These are phyloP conservation scores for Tinea semifulvella DNA, from an alignment of 2,888 invertebrate genomes.

Conservation along the genomic window DNA sequence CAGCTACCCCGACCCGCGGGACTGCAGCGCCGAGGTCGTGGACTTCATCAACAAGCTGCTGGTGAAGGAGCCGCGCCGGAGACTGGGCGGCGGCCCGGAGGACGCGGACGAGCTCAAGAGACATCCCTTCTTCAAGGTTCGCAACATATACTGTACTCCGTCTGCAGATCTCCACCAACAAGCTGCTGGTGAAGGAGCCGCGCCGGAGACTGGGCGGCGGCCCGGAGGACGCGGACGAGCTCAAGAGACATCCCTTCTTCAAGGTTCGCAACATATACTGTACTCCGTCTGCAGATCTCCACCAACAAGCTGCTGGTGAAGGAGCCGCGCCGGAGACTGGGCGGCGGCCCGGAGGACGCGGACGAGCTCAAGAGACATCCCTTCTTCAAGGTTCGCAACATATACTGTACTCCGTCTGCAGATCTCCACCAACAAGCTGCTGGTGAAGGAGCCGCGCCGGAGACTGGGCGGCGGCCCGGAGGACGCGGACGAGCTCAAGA, in stretches of 20 bases:
- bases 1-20: slow-evolving; percentile 88
- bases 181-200: slow-evolving; percentile 90
- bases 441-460: slow-evolving; percentile 89
- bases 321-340: slow-evolving; percentile 87
- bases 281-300: too few species aligned
- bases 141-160: too few species aligned
- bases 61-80: slow-evolving; percentile 87
- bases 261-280: too few species aligned
- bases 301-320: slow-evolving; percentile 89
- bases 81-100: slow-evolving; percentile 85
- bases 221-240: slow-evolving; percentile 83
- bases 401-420: too few species aligned
- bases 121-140: slow-evolving; percentile 87
- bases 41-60: slow-evolving; percentile 77
- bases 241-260: slow-evolving; percentile 92
- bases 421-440: too few species aligned
- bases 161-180: too few species aligned
- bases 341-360: slow-evolving; percentile 86
- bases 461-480: slow-evolving; percentile 86
- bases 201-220: slow-evolving; percentile 87
- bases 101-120: slow-evolving; percentile 91
- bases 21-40: slow-evolving; percentile 73
- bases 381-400: slow-evolving; percentile 90
- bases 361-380: slow-evolving; percentile 88
- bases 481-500: slow-evolving; percentile 90